Evolutionary conservation across 2,888 invertebrate genomes (phyloP), one percentile per base, ranked within the genome.

Genomic region (Spatulosminthurus flaviceps): DNA sequence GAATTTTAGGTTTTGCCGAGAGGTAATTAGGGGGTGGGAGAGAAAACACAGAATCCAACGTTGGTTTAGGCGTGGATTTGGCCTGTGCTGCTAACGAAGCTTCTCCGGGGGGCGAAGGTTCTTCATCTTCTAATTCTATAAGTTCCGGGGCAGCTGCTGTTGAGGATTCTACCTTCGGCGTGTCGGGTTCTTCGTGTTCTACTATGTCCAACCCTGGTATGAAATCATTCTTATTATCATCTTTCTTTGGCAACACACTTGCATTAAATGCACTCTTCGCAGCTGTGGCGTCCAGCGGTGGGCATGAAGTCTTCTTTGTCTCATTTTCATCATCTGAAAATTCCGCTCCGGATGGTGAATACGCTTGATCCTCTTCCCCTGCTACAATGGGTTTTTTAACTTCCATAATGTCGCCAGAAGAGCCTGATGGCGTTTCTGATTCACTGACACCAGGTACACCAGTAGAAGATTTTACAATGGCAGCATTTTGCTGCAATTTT

Each of bases 281-380:
- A 13, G 4, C 11, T 51, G 5, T n/a, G 5, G 16, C 51, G 2
- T 43, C 51, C n/a, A 51, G 43, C 22, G 1, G 61, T 22, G 11
- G 66, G 21, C 28, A 60, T n/a, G 16, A 1, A 64, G 1, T 42
- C 70, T 64, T 28, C 21, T 61, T 67, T 21, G 29, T 60, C 5
- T 51, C 51, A 11, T 51, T 51, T 28, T 84, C 83, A 0, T 82
- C 83, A 16, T 84, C 83, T 0, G 83, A 80, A 70, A 84, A 84
- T 28, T 82, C 73, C 9, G 82, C 75, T 0, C 79, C 83, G 11
- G 84, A 83, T 4, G 84, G 84, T 13, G 84, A 84, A 69, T 84
- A 84, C 2, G 74, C 74, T 74, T 74, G 51, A 67, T 67, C 67
- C 1, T 74, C 74, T 51, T 74, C 74, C 22, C 51, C 51, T 22